phyloP scores from a whole-genome alignment of 2,797 vertebrate species.

The Saxicola maurus region DNA sequence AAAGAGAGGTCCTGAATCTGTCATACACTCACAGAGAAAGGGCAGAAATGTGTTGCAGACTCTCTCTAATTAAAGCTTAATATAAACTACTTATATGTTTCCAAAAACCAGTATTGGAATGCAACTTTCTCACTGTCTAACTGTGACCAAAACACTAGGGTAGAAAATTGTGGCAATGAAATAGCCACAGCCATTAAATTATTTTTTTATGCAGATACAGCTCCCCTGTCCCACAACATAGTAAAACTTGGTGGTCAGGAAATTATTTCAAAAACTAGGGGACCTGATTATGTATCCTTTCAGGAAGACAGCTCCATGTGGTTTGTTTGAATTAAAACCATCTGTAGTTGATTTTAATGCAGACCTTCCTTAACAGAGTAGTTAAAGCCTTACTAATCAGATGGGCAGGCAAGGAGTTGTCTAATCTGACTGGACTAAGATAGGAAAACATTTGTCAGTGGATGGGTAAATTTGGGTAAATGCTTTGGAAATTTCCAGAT shows the following conservation, averaged over 20 bases:
- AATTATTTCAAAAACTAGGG: neutral
- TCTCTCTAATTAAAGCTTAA: neutral
- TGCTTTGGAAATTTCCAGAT: neutral
- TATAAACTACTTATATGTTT: neutral
- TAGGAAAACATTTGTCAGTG: fast-evolving
- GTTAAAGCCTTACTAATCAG: neutral
- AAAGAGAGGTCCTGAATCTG: neutral
- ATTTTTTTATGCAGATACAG: neutral
- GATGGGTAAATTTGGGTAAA: neutral
- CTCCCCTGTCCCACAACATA: neutral
- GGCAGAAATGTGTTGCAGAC: neutral
- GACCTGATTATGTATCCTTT: neutral
- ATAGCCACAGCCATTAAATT: neutral
- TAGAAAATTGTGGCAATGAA: neutral
- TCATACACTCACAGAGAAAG: neutral
- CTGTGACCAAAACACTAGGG: neutral
- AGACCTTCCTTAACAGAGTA: neutral
- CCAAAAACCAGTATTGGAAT: neutral
- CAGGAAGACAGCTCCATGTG: neutral
- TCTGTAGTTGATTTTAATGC: neutral
- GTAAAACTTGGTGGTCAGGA: neutral
- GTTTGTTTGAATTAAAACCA: neutral
- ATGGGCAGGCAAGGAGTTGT: neutral
- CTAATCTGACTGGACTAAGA: neutral
- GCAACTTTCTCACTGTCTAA: neutral